Evolutionary conservation across 2,113 vertebrate species (phyloP), one percentile per base, ranked within the genome.

Genomic region (Phyllopteryx taeniolatus): DNA sequence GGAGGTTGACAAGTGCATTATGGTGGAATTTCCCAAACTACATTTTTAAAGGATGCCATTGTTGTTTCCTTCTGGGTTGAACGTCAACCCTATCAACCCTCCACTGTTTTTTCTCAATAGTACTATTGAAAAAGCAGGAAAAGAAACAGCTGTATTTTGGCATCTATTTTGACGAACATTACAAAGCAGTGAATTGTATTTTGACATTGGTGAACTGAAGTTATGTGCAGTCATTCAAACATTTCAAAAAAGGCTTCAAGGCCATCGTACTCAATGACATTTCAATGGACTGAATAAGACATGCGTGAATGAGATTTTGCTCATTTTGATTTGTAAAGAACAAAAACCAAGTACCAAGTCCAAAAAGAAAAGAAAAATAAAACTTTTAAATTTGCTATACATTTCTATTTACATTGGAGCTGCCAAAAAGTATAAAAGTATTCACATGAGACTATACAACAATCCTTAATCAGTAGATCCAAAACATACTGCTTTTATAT

Each of bases 361-460:
- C 76, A 71, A 86, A 71, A 75, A 63, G 89, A 83, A 89, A 91
- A 87, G 89, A 82, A 75, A 83, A 83, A 72, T 79, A 77, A 71
- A 11, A 22, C 80, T 91, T 93, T 81, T 81, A 94, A 95, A 95
- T 93, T 87, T 93, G 88, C 95, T 96, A 94, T 95, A 97, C 94
- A 97, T 91, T 94, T 86, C 89, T 94, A 96, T 96, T 92, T 96
- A 98, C 95, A 96, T 94, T 92, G 93, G 95, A 99, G 98, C 96
- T 98, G 97, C 97, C 98, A 94, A 92, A 95, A 94, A 87, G 80
- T 91, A 91, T 90, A 95, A 95, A 95, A 94, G 89, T 93, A 94
- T 93, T 93, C 91, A 96, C 94, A 95, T 93, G 93, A 93, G 94
- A 94, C 91, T 95, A 78, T 93, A 94, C 92, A 93, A 92, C 87